Conservation (phyloP, 2,797 vertebrate genomes). For the Vultur gryphus region DNA sequence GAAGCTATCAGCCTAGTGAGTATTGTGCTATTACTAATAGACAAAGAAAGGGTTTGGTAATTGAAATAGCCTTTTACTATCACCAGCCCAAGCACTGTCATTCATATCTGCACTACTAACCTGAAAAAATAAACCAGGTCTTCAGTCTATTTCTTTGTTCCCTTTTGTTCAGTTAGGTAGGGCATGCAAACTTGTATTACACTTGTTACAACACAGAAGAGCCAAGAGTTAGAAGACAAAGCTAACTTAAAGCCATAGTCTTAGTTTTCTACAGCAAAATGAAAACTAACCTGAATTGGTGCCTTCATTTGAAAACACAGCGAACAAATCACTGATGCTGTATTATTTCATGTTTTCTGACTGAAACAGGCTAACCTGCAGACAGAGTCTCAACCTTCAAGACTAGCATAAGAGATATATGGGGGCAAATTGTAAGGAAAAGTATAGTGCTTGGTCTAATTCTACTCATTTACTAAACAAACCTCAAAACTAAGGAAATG, state of each 20-base stretch:
- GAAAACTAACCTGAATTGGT: background rate
- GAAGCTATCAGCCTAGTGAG: background rate
- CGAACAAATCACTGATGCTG: background rate
- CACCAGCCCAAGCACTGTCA: background rate
- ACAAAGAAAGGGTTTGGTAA: background rate
- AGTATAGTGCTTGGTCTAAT: background rate
- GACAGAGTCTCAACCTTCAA: background rate
- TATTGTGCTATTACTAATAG: background rate
- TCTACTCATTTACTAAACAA: background rate
- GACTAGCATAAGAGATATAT: background rate
- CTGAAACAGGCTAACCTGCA: background rate
- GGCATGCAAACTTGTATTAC: background rate
- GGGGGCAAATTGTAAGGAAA: background rate
- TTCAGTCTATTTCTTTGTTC: background rate
- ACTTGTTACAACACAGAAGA: background rate
- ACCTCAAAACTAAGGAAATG: background rate
- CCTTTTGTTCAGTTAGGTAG: background rate
- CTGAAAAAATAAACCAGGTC: background rate
- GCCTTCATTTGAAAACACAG: background rate
- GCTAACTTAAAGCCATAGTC: background rate
- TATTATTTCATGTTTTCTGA: background rate
- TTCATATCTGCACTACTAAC: background rate
- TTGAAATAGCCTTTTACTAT: background rate
- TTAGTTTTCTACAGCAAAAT: background rate
- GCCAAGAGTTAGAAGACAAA: background rate